A percentile compares a stretch with the other conserved stretches of the same genome.
Evolutionary conservation across 1,140 invertebrate genomes (phyloP).

Genomic region (Euwallacea similis): DNA sequence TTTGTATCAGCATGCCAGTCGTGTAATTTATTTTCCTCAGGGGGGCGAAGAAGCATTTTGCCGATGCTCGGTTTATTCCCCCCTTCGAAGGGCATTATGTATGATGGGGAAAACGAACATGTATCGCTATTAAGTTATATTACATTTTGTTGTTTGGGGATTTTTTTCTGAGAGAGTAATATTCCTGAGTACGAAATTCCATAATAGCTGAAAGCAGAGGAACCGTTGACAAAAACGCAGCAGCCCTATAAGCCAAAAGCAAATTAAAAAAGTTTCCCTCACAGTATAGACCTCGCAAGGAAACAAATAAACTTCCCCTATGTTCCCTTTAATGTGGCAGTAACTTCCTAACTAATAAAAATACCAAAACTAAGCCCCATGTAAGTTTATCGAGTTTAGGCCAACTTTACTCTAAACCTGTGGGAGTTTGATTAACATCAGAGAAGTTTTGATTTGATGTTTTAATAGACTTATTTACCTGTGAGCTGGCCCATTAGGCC

Average conservation of each 20-base stretch:
- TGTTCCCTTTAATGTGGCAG: not conserved
- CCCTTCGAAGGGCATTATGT: not conserved
- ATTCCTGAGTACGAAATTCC: no score
- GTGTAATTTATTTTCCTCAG: constrained; percentile 18
- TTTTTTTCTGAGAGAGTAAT: no score
- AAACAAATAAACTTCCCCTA: not conserved
- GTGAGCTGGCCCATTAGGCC: constrained; percentile 86
- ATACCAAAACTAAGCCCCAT: not conserved
- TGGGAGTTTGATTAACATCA: not conserved
- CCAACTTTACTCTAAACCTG: not conserved
- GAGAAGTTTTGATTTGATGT: constrained; percentile 1
- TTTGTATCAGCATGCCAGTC: constrained; percentile 15
- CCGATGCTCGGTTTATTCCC: not conserved
- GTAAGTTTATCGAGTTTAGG: not conserved
- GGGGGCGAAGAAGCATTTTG: not conserved
- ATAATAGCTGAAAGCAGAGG: no score
- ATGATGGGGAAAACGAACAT: not conserved
- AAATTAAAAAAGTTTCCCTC: constrained; percentile 3
- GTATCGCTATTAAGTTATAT: not conserved
- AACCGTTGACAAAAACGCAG: no score
- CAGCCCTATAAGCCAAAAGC: not conserved
- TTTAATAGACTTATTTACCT: constrained; percentile 56
- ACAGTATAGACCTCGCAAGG: not conserved
- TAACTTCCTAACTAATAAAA: not conserved
- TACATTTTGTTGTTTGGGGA: not conserved